Evolutionary conservation across 2,797 vertebrate genomes (phyloP), one percentile per base, ranked within the genome.

Genomic region (Phaenicophaeus curvirostris): DNA sequence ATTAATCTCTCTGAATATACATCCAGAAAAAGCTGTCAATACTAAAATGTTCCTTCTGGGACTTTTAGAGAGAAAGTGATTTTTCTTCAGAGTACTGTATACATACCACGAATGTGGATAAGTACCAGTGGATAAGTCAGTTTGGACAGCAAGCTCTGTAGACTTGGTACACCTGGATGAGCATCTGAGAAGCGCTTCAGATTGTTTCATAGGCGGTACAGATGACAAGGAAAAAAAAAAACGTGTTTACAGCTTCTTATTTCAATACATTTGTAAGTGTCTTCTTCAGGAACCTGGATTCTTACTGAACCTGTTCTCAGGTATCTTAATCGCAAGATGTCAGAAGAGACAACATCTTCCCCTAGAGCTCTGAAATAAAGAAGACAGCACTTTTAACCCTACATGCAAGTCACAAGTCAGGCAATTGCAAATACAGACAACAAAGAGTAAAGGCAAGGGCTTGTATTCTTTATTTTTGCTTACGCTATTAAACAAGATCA

Each of bases 351-450:
- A 95, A 94, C 68, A 93, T 95, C 96, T 94, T 95, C 96, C 93
- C 92, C 94, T 88, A 96, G 86, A 92, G 94, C 97, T 93, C 96
- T 94, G 91, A 94, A 97, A 96, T 73, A 95, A 96, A 97, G 88
- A 94, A 90, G 94, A 96, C 90, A 88, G 80, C 85, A 95, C 96
- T 94, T 94, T 96, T 87, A 96, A 92, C 93, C 85, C 91, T 71
- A n/a, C 55, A 6, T 25, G 67, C 85, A 82, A 94, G 86, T 65
- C 79, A 19, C 20, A 94, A 72, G 89, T 85, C 89, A 85, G 89
- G 37, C 79, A 91, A 53, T 14, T 78, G 65, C 73, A 48, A 82
- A 80, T 2, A 57, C 73, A 93, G 76, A 92, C 94, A 96, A 96
- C 89, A 96, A 96, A 96, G 95, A 92, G 25, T 48, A 27, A 85